phyloP scores from a whole-genome alignment of 2,113 vertebrate genomes.

The Promerops cafer region DNA sequence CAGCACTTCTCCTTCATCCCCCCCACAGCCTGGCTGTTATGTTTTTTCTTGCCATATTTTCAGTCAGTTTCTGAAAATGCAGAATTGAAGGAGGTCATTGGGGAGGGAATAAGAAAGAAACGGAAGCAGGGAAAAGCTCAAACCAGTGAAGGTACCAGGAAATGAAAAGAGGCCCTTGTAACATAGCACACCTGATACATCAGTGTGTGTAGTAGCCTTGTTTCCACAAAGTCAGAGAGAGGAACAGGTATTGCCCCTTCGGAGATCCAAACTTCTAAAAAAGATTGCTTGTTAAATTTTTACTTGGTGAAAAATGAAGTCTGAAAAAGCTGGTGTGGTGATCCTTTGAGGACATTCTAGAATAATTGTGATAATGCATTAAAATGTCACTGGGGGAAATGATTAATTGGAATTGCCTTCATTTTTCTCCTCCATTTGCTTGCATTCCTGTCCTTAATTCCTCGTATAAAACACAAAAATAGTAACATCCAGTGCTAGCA shows the following conservation, averaged over 20 bases:
- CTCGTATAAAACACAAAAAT: slow-evolving; percentile 56
- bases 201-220: not conserved
- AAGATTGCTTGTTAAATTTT: slow-evolving; percentile 55
- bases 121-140: not conserved
- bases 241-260: not conserved
- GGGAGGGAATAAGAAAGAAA: not conserved
- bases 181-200: not conserved
- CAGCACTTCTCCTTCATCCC: not conserved
- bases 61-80: not conserved
- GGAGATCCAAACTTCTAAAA: not conserved
- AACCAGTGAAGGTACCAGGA: not conserved
- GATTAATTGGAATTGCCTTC: slow-evolving; percentile 79
- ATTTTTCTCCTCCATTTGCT: slow-evolving; percentile 68
- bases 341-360: slow-evolving; percentile 67
- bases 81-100: not conserved
- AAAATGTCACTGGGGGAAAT: slow-evolving; percentile 68
- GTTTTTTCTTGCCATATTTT: not conserved
- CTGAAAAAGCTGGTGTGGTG: slow-evolving; percentile 40
- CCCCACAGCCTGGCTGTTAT: not conserved
- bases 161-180: not conserved
- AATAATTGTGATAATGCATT: slow-evolving; percentile 80
- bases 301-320: slow-evolving; percentile 73
- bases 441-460: slow-evolving; percentile 32
- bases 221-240: not conserved
- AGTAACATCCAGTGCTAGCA: not conserved